A percentile compares a stretch with the other conserved stretches of the same genome.
Evolutionary conservation across 2,113 vertebrate genomes (phyloP).

Genomic region (Lynx canadensis): DNA sequence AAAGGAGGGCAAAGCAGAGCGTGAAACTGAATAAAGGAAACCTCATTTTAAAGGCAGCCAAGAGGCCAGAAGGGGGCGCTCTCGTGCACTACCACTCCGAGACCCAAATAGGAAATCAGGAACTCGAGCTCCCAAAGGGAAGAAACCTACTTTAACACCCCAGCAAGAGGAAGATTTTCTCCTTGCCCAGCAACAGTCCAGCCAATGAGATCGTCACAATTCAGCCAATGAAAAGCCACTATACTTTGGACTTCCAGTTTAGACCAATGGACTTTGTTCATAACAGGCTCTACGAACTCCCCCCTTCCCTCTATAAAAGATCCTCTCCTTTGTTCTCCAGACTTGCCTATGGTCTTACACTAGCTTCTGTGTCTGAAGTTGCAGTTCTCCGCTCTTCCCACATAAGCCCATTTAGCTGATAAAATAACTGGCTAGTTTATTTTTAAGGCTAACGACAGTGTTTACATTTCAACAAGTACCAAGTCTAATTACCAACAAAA

Average conservation of each 20-base stretch:
- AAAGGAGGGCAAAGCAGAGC: neutral
- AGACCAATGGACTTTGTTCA: neutral
- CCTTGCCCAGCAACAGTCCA: neutral
- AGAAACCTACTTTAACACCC: neutral
- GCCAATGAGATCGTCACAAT: neutral
- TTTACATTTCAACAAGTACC: neutral
- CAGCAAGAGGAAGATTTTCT: neutral
- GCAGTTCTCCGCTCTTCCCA: neutral
- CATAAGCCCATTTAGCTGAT: neutral
- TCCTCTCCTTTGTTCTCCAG: neutral
- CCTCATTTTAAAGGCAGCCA: neutral
- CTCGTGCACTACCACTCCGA: neutral
- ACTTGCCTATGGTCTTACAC: neutral
- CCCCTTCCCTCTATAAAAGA: neutral
- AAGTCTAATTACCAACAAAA: constrained; percentile 28
- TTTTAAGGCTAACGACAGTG: neutral
- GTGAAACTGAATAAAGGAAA: neutral
- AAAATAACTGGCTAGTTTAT: neutral
- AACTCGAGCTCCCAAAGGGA: neutral
- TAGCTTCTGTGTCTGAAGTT: neutral
- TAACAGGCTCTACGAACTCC: too few relatives aligned
- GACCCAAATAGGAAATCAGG: neutral
- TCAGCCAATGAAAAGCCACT: neutral
- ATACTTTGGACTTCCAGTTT: neutral
- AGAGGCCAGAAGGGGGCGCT: neutral